Base-by-base conservation (phyloP, 1,140 invertebrate species). In the Conus ventricosus region DNA sequence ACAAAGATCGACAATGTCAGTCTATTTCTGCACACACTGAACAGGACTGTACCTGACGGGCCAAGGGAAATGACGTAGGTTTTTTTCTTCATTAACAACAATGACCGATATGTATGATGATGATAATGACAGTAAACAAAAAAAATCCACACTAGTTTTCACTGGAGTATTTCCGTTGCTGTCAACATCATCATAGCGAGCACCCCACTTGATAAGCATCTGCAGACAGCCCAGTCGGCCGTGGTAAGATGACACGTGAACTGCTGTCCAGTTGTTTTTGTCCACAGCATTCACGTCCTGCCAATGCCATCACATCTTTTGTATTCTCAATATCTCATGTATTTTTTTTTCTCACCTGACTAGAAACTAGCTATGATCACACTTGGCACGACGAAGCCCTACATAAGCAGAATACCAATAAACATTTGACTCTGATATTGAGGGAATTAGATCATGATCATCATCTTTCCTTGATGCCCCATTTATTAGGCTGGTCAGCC, bases 201-300 rank as follows among this genome's bases (percentile, higher is more conserved):
- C 94, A 85, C 95, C 95, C 94, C 95, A 95, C 88, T 94, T 94
- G 71, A 93, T 84, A 23, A 95, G 89, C 81, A 95, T 82, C 92
- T 95, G 95, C 51, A 95, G 88, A 90, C 95, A 95, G 20, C 95
- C 95, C 11, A 95, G 92, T 57, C 94, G 88, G 4, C 95, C 95
- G 92, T 95, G 95, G 89, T 94, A 95, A 15, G 93, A 91, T n/a
- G 95, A 94, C 57, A 90, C 87, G 88, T 95, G 95, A n/a, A 95
- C 92, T n/a, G 95, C 90, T 5, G 92, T 95, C 95, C 95, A 95
- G 57, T 94, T 94, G 90, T 93, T 94, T 75, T 94, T 94, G 91
- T 95, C 95, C 76, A 91, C 88, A 13, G 88, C 84, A 89, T 94
- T 94, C 8, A 94, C 91, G 88, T 95, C 94, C 94, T 95, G 84